Evolutionary conservation across 2,113 vertebrate species (phyloP).

Genomic region (Plectropomus leopardus): DNA sequence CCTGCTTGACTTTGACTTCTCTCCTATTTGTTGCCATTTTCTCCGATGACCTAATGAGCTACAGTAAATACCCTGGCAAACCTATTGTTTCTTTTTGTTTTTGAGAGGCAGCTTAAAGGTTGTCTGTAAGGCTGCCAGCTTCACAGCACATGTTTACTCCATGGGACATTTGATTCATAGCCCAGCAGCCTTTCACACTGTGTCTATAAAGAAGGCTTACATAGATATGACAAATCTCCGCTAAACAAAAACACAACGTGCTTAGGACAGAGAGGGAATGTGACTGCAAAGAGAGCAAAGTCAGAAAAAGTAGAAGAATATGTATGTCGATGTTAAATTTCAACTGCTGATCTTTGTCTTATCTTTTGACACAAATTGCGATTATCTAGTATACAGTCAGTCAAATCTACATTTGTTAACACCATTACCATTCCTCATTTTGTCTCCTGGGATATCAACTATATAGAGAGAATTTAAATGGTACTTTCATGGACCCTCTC

Average conservation of each 20-base stretch:
- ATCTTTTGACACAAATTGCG: slow-evolving; percentile 2
- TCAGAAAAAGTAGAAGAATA: neutral
- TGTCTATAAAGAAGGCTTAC: slow-evolving; percentile 57
- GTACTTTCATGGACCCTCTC: too few species aligned
- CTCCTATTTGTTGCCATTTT: slow-evolving; percentile 14
- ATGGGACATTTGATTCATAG: slow-evolving; percentile 68
- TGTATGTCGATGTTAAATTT: neutral
- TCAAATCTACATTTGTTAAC: slow-evolving; percentile 18
- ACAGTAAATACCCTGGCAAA: slow-evolving; percentile 14
- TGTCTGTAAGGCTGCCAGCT: slow-evolving; percentile 56
- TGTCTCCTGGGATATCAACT: neutral
- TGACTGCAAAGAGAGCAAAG: slow-evolving; percentile 4
- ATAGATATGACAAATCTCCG: slow-evolving; percentile 60
- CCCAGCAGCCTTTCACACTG: slow-evolving; percentile 63
- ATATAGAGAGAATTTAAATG: too few species aligned
- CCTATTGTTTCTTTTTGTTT: slow-evolving; percentile 32
- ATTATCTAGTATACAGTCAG: slow-evolving; percentile 9
- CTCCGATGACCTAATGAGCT: slow-evolving; percentile 8
- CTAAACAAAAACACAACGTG: slow-evolving; percentile 51
- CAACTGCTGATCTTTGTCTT: neutral
- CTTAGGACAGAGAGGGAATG: neutral
- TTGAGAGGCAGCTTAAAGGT: slow-evolving; percentile 42
- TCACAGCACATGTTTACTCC: slow-evolving; percentile 67
- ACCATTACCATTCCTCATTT: neutral
- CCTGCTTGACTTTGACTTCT: slow-evolving; percentile 14